Conservation (phyloP, 2,113 vertebrate species). For the Zapornia atra region DNA sequence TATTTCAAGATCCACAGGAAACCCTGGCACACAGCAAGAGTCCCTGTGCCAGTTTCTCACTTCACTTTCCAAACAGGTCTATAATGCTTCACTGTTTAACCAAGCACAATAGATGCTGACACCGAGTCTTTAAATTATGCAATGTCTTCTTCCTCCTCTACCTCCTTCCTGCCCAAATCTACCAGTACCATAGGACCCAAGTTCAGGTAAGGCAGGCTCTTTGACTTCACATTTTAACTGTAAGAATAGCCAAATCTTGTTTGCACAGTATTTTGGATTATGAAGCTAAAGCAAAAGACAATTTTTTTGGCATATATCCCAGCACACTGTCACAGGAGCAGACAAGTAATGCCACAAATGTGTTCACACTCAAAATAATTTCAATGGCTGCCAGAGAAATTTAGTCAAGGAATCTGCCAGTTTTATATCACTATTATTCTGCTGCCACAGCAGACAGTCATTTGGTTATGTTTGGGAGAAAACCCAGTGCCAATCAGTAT, state of each 20-base stretch:
- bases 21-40: neutral
- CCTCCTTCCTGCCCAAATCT: neutral
- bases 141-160: neutral
- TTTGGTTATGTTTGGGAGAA: neutral
- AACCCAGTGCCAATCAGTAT: neutral
- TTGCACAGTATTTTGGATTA: neutral
- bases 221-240: neutral
- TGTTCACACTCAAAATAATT: conserved; percentile 37
- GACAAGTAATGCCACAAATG: conserved; percentile 31
- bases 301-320: neutral
- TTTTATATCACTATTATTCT: neutral
- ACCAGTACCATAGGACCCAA: neutral
- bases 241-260: neutral
- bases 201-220: neutral
- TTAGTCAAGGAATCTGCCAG: neutral
- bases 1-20: neutral
- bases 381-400: conserved; percentile 20
- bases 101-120: neutral
- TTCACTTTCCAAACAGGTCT: neutral
- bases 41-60: neutral
- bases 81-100: neutral
- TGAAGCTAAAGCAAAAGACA: neutral
- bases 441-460: neutral
- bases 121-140: neutral
- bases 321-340: conserved; percentile 16